A percentile compares a stretch with the other conserved stretches of the same genome.
Conservation (phyloP, 2,888 invertebrate genomes). For the Caradrina kadenii region DNA sequence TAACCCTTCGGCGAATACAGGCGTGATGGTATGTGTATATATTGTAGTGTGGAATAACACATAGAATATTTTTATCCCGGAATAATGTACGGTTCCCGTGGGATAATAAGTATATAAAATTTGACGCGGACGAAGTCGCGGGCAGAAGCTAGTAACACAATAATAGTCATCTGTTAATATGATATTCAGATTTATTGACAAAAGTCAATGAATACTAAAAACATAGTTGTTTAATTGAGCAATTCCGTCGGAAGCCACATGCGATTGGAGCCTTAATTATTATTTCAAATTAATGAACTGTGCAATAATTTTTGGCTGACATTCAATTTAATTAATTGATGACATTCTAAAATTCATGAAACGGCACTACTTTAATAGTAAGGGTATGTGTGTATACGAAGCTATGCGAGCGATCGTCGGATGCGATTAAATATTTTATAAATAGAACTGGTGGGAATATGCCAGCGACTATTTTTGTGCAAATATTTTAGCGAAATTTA, state of each 20-base stretch:
- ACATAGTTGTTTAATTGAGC: slow-evolving; percentile 40
- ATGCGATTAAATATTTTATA: slow-evolving; percentile 20
- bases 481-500: slow-evolving; percentile 17
- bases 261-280: slow-evolving; percentile 55
- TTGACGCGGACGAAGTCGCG: too few species aligned
- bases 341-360: slow-evolving; percentile 71
- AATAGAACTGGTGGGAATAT: slow-evolving; percentile 7
- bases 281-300: slow-evolving; percentile 69
- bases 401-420: slow-evolving; percentile 27
- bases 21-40: too few species aligned
- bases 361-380: slow-evolving; percentile 52
- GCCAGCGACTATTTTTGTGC: not conserved
- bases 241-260: slow-evolving; percentile 51
- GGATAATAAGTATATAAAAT: too few species aligned
- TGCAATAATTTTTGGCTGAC: slow-evolving; percentile 59
- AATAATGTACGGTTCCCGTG: too few species aligned
- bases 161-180: not conserved
- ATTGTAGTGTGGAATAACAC: too few species aligned
- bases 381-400: not conserved
- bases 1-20: too few species aligned
- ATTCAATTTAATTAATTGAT: slow-evolving; percentile 71
- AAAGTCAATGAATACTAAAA: slow-evolving; percentile 42
- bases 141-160: not conserved
- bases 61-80: too few species aligned
- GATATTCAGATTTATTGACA: slow-evolving; percentile 17